Evolutionary conservation across 2,113 vertebrate species (phyloP).

Genomic region (Hippolais icterina): DNA sequence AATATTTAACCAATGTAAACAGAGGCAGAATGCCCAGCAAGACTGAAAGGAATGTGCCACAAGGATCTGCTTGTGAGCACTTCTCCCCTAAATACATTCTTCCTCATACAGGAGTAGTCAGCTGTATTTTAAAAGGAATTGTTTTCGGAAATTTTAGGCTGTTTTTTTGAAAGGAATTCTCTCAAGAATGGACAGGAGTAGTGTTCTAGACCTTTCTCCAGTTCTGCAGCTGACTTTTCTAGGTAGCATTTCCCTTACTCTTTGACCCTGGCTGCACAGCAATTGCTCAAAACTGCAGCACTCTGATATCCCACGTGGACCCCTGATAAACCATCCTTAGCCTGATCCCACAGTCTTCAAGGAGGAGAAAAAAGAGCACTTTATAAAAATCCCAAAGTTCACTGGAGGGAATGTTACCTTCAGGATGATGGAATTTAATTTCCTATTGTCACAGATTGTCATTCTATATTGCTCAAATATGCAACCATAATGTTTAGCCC

Average conservation of each 20-base stretch:
- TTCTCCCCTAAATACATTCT: neutral
- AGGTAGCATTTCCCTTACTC: neutral
- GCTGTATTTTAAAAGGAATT: neutral
- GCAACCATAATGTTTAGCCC: neutral
- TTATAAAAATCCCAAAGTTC: neutral
- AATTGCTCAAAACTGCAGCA: neutral
- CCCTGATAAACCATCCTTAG: neutral
- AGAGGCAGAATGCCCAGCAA: conserved; percentile 15
- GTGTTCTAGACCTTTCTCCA: neutral
- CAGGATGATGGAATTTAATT: neutral
- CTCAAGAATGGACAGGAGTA: neutral
- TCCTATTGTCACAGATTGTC: neutral
- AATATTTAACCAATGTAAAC: conserved; percentile 27
- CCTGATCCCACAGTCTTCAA: neutral
- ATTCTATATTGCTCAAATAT: neutral
- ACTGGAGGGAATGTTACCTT: neutral
- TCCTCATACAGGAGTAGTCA: neutral
- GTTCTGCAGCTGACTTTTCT: neutral
- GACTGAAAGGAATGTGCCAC: neutral
- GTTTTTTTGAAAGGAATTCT: neutral
- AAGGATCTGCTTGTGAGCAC: neutral
- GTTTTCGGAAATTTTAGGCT: neutral
- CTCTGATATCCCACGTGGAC: fast-evolving
- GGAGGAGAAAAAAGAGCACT: neutral
- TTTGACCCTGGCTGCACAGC: neutral